phyloP scores from a whole-genome alignment of 2,113 vertebrate species.

The Mobula hypostoma region DNA sequence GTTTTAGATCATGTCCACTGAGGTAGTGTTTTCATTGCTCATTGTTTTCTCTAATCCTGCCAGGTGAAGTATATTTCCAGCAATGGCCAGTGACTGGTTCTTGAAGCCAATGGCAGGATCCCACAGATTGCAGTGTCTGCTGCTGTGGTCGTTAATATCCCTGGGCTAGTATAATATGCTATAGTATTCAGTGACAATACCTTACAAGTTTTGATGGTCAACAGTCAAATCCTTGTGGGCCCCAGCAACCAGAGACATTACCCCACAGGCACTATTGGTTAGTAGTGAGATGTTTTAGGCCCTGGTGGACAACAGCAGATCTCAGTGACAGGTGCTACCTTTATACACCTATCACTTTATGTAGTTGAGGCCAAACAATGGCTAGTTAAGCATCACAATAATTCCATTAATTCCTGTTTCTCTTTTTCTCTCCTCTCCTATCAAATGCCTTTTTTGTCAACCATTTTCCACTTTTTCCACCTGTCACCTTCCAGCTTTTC shows the following conservation, averaged over 20 bases:
- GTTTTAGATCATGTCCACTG: not conserved
- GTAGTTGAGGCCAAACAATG: not conserved
- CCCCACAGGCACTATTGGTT: not conserved
- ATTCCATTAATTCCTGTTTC: no score
- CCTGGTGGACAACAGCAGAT: no score
- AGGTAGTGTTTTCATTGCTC: not conserved
- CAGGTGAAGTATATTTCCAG: not conserved
- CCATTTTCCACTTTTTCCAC: no score
- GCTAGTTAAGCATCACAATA: not conserved
- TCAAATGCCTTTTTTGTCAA: no score
- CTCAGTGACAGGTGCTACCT: not conserved
- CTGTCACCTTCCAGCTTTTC: no score
- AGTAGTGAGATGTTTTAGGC: not conserved
- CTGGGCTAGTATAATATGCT: not conserved
- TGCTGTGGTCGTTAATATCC: not conserved
- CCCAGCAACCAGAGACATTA: not conserved
- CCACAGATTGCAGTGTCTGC: not conserved
- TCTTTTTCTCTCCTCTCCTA: no score
- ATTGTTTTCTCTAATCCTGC: not conserved
- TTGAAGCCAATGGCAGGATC: not conserved
- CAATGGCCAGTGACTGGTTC: not conserved
- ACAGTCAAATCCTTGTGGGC: not conserved
- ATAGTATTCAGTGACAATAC: not conserved
- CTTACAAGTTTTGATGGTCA: not conserved
- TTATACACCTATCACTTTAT: not conserved